These are phyloP conservation scores for Urocitellus parryii DNA, from an alignment of 2,113 vertebrate genomes.

Conservation along the genomic window DNA sequence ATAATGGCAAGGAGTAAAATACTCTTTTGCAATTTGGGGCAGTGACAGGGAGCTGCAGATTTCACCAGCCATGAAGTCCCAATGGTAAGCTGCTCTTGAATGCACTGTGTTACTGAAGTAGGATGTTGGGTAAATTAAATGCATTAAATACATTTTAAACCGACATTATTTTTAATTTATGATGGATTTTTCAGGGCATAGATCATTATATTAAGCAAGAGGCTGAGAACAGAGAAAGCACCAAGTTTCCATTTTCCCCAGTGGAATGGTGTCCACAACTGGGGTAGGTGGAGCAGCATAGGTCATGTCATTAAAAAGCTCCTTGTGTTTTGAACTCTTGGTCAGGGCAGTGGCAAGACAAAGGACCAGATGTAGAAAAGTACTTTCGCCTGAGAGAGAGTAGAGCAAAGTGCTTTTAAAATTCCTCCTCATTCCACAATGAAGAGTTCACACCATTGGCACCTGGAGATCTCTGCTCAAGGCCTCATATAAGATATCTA, in stretches of 20 bases:
- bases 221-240: neutral
- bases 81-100: neutral
- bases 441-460: neutral
- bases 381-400: neutral
- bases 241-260: neutral
- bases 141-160: neutral
- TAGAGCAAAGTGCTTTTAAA: neutral
- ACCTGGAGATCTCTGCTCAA: neutral
- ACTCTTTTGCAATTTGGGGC: accelerated
- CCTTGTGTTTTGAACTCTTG: neutral
- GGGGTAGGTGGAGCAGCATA: too few species aligned
- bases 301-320: neutral
- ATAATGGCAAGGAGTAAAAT: neutral
- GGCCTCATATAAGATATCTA: neutral
- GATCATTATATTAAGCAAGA: neutral
- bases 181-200: neutral
- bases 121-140: neutral
- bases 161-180: neutral
- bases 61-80: too few species aligned
- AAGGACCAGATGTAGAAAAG: too few species aligned
- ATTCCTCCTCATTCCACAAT: too few species aligned
- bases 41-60: neutral
- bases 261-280: neutral
- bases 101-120: neutral
- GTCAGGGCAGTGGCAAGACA: too few species aligned